Evolutionary conservation across 1,140 invertebrate genomes (phyloP).

Genomic region (Hyposmocoma kahamanoa): DNA sequence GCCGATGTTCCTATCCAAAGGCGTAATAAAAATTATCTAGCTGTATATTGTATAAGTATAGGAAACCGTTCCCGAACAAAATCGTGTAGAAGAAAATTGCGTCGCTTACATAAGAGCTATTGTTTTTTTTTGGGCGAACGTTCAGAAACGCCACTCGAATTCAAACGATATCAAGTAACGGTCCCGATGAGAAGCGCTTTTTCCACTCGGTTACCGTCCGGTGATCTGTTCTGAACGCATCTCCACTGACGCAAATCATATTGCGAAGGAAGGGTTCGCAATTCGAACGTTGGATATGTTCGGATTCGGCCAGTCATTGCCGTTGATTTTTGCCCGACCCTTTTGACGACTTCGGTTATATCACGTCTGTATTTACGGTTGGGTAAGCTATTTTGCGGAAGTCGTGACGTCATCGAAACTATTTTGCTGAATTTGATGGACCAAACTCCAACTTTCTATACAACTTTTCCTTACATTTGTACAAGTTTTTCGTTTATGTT

Average conservation of each 20-base stretch:
- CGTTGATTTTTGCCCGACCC: slow-evolving; percentile 42
- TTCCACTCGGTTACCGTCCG: slow-evolving; percentile 67
- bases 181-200: slow-evolving; percentile 64
- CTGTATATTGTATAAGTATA: no score
- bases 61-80: background rate
- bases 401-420: no score
- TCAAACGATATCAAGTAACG: slow-evolving; percentile 35
- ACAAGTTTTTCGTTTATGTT: no score
- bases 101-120: background rate
- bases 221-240: slow-evolving; percentile 68
- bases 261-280: slow-evolving; percentile 61
- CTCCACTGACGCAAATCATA: slow-evolving; percentile 70
- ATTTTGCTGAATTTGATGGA: no score
- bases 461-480: no score
- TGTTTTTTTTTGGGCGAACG: slow-evolving; percentile 13
- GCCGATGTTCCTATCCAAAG: no score
- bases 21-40: no score
- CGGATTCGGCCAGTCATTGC: slow-evolving; percentile 51
- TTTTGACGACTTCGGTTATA: slow-evolving; percentile 1
- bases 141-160: slow-evolving; percentile 37
- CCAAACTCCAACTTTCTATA: no score
- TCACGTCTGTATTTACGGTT: background rate
- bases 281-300: slow-evolving; percentile 38
- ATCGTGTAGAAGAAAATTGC: background rate
- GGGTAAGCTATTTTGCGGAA: no score